phyloP scores from a whole-genome alignment of 1,140 invertebrate genomes.

The Bombus superbus region DNA sequence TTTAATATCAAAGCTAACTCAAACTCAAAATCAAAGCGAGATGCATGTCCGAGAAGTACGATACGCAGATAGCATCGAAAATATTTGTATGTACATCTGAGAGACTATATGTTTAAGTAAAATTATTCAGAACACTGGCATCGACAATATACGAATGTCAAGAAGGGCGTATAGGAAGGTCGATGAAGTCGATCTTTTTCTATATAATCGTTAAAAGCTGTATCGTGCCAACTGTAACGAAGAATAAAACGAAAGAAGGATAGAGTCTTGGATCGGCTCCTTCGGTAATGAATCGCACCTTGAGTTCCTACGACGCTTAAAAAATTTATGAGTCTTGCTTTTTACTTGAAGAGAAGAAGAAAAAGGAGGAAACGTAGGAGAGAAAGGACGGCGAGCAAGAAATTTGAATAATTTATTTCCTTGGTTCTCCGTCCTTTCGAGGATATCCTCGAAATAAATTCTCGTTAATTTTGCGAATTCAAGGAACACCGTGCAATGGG shows the following conservation, averaged over 20 bases:
- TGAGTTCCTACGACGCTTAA: constrained; percentile 8
- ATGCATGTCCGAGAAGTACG: no score
- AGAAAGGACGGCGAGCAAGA: neutral
- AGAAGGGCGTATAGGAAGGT: no score
- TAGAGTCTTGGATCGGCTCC: constrained; percentile 2
- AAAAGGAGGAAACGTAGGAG: neutral
- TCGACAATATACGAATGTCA: no score
- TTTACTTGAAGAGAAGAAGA: neutral
- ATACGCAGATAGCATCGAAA: fast-evolving
- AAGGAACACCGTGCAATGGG: no score
- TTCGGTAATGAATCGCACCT: constrained; percentile 27
- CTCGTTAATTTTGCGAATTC: constrained; percentile 7
- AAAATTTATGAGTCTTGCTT: constrained; percentile 37
- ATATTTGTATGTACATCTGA: no score
- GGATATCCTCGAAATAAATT: constrained; percentile 27
- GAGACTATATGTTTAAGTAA: no score
- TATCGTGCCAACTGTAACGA: neutral
- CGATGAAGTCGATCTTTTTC: neutral
- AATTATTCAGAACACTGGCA: no score
- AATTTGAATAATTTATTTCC: constrained; percentile 45
- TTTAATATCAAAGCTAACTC: no score
- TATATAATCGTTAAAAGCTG: neutral
- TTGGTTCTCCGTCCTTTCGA: neutral
- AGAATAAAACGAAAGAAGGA: neutral
- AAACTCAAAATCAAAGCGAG: no score